Conservation (phyloP, 1,140 invertebrate genomes). For the Octopus sinensis region DNA sequence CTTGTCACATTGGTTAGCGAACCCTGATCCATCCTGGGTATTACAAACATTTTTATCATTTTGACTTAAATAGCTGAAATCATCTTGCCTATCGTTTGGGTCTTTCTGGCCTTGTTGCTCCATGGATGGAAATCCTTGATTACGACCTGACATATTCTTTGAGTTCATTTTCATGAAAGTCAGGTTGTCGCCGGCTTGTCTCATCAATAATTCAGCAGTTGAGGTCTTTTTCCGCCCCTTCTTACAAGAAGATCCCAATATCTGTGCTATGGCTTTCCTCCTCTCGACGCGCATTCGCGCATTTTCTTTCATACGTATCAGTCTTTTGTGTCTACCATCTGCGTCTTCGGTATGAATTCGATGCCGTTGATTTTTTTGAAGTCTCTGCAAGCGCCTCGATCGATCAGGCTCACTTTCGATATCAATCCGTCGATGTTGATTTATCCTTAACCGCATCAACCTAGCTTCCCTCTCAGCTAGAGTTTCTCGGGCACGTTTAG, state of each 20-base stretch:
- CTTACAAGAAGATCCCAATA: not conserved
- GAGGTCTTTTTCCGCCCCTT: not conserved
- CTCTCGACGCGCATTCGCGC: not conserved
- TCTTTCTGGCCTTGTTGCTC: not conserved
- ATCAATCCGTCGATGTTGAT: not conserved
- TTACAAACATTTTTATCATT: not conserved
- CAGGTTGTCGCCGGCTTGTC: not conserved
- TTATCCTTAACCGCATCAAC: not conserved
- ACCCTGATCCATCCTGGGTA: not conserved
- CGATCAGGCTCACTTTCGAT: not conserved
- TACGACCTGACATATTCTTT: not conserved
- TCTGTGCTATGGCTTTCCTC: not conserved
- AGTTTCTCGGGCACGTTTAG: not conserved
- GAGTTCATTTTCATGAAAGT: not conserved
- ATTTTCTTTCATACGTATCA: conserved; percentile 7
- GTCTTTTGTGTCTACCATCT: not conserved
- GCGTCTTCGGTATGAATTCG: not conserved
- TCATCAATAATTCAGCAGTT: not conserved
- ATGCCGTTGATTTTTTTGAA: not conserved
- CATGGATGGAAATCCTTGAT: not conserved
- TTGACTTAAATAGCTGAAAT: not conserved
- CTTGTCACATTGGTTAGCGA: not conserved
- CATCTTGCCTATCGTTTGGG: not conserved
- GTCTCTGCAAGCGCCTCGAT: not conserved
- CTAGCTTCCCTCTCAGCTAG: not conserved